Percentiles rank a stretch among this genome's conserved stretches.
phyloP scores from a whole-genome alignment of 2,113 vertebrate species.

The Garra rufa region DNA sequence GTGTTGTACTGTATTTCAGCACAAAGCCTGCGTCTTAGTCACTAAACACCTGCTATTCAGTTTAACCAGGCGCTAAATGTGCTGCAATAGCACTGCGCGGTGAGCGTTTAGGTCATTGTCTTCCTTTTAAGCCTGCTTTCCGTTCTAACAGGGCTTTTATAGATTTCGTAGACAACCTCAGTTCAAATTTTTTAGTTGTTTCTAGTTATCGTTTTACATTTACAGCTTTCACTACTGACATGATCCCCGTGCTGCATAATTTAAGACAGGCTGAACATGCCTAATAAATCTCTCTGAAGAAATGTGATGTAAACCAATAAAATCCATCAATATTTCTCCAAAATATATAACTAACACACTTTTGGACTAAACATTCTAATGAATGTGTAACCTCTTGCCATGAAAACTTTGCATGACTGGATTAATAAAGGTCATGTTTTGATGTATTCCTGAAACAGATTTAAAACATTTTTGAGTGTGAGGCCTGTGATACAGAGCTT shows the following conservation, averaged over 20 bases:
- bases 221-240: background rate
- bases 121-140: background rate
- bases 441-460: background rate
- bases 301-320: constrained; percentile 15
- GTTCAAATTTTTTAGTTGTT: background rate
- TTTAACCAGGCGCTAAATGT: constrained; percentile 10
- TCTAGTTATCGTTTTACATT: background rate
- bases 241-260: background rate
- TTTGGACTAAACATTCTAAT: background rate
- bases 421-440: background rate
- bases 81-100: background rate
- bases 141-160: background rate
- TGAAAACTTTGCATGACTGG: background rate
- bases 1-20: background rate
- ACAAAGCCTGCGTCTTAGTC: background rate
- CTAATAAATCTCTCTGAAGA: background rate
- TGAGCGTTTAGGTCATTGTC: constrained; percentile 1
- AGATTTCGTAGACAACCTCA: background rate
- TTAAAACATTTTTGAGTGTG: too few species aligned
- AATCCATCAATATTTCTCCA: constrained; percentile 1
- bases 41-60: constrained; percentile 9
- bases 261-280: background rate
- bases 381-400: background rate
- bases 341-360: too few species aligned
- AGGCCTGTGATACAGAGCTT: too few species aligned